These are phyloP conservation scores for Alosa alosa DNA, from an alignment of 2,113 vertebrate genomes.

Conservation along the genomic window DNA sequence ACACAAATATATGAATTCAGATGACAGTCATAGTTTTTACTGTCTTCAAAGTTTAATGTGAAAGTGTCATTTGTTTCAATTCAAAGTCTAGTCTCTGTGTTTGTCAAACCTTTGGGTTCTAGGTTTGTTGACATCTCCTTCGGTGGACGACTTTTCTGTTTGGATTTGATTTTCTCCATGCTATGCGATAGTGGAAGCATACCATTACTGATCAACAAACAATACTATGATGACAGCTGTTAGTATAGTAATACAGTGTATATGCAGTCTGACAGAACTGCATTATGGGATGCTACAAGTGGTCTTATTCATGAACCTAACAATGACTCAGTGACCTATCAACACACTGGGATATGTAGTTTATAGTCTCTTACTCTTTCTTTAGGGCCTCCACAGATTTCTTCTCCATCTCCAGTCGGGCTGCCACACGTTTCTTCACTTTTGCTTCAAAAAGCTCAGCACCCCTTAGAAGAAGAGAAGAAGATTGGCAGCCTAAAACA, in stretches of 20 bases:
- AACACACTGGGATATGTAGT: background rate
- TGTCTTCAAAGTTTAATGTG: background rate
- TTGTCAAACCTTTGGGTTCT: slow-evolving; percentile 10
- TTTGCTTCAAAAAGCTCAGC: slow-evolving; percentile 75
- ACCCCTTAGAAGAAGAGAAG: slow-evolving; percentile 60
- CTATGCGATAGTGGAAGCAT: slow-evolving; percentile 46
- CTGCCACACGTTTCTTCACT: slow-evolving; percentile 66
- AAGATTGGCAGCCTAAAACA: background rate
- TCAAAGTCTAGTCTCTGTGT: background rate
- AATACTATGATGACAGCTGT: background rate
- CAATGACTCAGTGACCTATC: background rate
- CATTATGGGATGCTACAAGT: background rate
- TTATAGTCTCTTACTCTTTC: slow-evolving; percentile 64
- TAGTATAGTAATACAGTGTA: background rate
- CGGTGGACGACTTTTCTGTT: slow-evolving; percentile 60
- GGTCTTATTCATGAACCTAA: background rate
- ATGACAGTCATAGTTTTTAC: background rate
- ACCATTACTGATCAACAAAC: background rate
- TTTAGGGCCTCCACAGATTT: slow-evolving; percentile 68
- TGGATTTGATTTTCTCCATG: slow-evolving; percentile 76
- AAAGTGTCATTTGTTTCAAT: background rate
- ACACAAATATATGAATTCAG: background rate
- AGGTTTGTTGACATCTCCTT: slow-evolving; percentile 30
- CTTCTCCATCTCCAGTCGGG: slow-evolving; percentile 64
- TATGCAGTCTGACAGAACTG: background rate